These are phyloP conservation scores for Orycteropus afer DNA, from an alignment of 2,113 vertebrate genomes.

Conservation along the genomic window DNA sequence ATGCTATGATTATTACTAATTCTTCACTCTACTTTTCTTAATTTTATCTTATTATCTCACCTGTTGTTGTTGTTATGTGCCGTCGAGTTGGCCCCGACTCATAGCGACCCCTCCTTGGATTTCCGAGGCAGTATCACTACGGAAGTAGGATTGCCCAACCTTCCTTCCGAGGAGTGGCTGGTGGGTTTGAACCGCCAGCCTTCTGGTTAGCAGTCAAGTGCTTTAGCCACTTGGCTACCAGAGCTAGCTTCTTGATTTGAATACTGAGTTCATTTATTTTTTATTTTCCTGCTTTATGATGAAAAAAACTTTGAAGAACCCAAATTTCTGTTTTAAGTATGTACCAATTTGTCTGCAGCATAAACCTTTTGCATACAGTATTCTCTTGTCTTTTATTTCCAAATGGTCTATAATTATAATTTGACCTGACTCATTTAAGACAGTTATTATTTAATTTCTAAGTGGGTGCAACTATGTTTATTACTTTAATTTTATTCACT, in stretches of 20 bases:
- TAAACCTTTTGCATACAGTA: background rate
- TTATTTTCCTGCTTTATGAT: background rate
- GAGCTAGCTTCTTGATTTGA: background rate
- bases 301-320: background rate
- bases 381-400: slow-evolving; percentile 31
- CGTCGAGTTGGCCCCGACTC: too few species aligned
- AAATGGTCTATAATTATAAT: background rate
- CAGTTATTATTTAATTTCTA: slow-evolving; percentile 32
- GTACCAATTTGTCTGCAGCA: background rate
- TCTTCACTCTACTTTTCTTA: background rate
- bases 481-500: slow-evolving; percentile 27
- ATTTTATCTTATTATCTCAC: too few species aligned
- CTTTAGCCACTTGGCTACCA: too few species aligned
- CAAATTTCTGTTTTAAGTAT: background rate
- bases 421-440: background rate
- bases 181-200: too few species aligned
- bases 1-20: background rate
- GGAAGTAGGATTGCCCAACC: too few species aligned
- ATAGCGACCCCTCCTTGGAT: too few species aligned
- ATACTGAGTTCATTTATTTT: slow-evolving; percentile 44
- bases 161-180: too few species aligned
- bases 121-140: too few species aligned
- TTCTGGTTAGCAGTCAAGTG: too few species aligned
- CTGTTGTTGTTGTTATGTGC: too few species aligned
- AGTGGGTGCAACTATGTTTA: slow-evolving; percentile 31